A percentile compares a stretch with the other conserved stretches of the same genome.
Conservation (phyloP, 2,113 vertebrate species). For the Erythrolamprus reginae region DNA sequence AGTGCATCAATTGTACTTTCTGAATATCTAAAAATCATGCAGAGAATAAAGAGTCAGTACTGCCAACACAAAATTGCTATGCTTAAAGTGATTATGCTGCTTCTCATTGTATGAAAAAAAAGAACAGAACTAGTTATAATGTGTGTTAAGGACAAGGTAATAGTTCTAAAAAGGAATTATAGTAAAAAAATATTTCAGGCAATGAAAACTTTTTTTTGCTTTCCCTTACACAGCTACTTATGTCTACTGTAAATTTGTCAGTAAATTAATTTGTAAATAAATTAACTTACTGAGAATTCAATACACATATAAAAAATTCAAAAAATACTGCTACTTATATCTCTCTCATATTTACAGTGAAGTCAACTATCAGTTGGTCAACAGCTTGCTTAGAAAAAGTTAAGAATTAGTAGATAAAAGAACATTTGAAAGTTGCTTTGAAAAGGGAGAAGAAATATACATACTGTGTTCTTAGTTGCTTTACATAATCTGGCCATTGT, state of each 20-base stretch:
- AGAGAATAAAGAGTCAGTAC: background rate
- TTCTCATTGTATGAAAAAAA: background rate
- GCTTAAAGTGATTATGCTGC: background rate
- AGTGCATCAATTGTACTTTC: constrained; percentile 78
- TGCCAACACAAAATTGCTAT: background rate
- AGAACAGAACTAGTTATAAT: background rate
- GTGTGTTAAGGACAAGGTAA: background rate
- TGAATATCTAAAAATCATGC: constrained; percentile 76
- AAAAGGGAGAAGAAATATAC: background rate
- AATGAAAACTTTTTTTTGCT: background rate
- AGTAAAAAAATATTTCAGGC: background rate
- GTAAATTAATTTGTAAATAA: background rate
- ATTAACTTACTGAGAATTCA: background rate
- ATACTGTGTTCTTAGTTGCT: constrained; percentile 73
- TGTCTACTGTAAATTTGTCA: background rate
- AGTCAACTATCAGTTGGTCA: background rate
- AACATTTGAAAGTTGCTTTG: background rate
- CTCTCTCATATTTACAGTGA: background rate
- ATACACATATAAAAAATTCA: background rate
- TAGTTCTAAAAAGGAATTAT: background rate
- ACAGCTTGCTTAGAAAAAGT: background rate
- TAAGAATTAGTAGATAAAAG: background rate
- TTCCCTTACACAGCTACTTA: background rate
- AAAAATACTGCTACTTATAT: background rate
- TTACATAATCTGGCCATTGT: constrained; percentile 82